These are phyloP conservation scores for Cyclophora punctaria DNA, from an alignment of 2,888 invertebrate genomes.

Conservation along the genomic window DNA sequence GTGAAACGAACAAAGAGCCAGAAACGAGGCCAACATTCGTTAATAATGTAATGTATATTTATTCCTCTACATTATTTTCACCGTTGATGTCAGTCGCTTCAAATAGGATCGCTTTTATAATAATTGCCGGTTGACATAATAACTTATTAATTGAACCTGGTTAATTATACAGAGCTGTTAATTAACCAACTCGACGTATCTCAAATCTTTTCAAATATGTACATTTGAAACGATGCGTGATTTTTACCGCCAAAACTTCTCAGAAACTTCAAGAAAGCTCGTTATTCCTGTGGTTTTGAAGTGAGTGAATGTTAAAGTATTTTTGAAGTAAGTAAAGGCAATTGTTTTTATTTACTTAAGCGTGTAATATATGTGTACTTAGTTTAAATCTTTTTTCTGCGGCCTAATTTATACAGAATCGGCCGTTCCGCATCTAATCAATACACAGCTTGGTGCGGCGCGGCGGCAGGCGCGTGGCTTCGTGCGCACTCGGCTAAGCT, in stretches of 20 bases:
- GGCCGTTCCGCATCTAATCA: conserved; percentile 75
- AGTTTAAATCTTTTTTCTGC: conserved; percentile 56
- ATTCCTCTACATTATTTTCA: conserved; percentile 67
- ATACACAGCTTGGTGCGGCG: conserved; percentile 67
- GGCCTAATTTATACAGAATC: conserved; percentile 75
- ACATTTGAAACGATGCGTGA: no score
- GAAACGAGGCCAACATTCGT: conserved; percentile 74
- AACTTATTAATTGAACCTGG: neutral
- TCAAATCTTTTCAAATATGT: no score
- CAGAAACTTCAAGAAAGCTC: no score
- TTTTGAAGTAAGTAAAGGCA: no score
- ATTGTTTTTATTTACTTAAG: conserved; percentile 1
- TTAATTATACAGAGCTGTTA: no score
- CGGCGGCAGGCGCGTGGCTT: conserved; percentile 50
- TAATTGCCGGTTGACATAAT: conserved; percentile 23
- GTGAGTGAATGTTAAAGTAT: no score
- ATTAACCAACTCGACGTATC: no score
- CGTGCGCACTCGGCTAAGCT: conserved; percentile 43
- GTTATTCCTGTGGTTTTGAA: no score
- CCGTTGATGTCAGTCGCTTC: conserved; percentile 48
- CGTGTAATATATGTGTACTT: conserved; percentile 1
- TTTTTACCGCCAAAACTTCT: no score
- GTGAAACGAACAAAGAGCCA: conserved; percentile 72
- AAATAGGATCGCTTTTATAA: conserved; percentile 49
- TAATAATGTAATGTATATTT: conserved; percentile 75